Percentiles rank a stretch among this genome's conserved stretches.
Evolutionary conservation across 2,888 invertebrate species (phyloP).

Genomic region (Spodoptera picta): DNA sequence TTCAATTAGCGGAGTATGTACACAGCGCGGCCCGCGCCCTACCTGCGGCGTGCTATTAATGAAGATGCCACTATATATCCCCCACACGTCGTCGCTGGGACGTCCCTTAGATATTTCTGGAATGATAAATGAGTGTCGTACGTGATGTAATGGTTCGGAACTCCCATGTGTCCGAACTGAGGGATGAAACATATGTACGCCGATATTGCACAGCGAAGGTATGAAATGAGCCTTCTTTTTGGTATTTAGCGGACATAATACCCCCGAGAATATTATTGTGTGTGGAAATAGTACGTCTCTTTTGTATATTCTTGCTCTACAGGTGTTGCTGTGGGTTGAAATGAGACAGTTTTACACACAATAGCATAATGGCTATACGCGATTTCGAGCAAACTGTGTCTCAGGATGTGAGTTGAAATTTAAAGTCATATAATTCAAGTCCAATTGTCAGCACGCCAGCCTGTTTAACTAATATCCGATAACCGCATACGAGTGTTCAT

Average conservation of each 20-base stretch:
- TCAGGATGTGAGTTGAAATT: conserved; percentile 1
- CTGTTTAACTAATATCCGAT: conserved; percentile 30
- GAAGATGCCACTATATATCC: conserved; percentile 64
- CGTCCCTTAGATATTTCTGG: conserved; percentile 71
- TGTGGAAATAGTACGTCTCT: conserved; percentile 6
- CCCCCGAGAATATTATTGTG: conserved; percentile 33
- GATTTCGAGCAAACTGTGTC: neutral
- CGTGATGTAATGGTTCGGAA: conserved; percentile 70
- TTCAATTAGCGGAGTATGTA: conserved; percentile 65
- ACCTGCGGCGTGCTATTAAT: conserved; percentile 64
- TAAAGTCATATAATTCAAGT: conserved; percentile 7
- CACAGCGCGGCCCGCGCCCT: conserved; percentile 45
- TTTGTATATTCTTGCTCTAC: conserved; percentile 28
- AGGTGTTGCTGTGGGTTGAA: conserved; percentile 34
- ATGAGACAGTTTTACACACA: conserved; percentile 3
- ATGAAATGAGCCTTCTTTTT: conserved; percentile 34
- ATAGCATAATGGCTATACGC: conserved; percentile 14
- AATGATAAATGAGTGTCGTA: conserved; percentile 76
- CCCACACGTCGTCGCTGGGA: conserved; percentile 59
- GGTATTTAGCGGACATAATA: conserved; percentile 31
- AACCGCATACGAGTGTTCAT: conserved; percentile 38
- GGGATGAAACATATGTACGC: conserved; percentile 51
- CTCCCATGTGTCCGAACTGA: conserved; percentile 63
- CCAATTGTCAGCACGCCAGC: conserved; percentile 26
- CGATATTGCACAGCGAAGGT: conserved; percentile 46